Percentiles rank a stretch among this genome's conserved stretches.
phyloP scores from a whole-genome alignment of 2,113 vertebrate species.

The Thamnophis sirtalis region DNA sequence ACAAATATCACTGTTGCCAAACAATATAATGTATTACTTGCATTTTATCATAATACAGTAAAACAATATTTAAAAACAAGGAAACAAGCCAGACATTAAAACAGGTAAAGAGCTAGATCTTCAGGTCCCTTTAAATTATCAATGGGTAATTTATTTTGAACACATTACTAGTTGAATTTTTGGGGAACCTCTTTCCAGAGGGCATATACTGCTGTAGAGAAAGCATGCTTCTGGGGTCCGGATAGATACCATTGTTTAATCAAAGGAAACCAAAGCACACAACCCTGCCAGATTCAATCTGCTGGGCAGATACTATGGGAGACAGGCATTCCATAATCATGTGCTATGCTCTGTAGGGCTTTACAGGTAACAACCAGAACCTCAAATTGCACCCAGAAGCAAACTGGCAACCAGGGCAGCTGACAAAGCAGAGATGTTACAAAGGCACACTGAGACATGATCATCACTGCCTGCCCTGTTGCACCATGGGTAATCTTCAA shows the following conservation, averaged over 20 bases:
- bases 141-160: background rate
- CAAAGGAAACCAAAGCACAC: background rate
- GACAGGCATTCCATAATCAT: background rate
- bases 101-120: background rate
- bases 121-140: background rate
- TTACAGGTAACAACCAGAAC: background rate
- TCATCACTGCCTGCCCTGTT: background rate
- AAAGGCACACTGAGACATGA: background rate
- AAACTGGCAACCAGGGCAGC: background rate
- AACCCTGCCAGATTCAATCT: background rate
- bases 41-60: background rate
- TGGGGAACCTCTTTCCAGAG: background rate
- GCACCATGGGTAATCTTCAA: background rate
- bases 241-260: background rate
- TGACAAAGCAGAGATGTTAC: background rate
- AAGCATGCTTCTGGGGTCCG: background rate
- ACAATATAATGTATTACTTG: background rate
- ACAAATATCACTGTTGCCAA: background rate
- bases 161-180: background rate
- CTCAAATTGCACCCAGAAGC: background rate
- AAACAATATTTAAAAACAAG: background rate
- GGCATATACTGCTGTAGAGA: background rate
- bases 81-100: background rate
- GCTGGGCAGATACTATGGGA: background rate
- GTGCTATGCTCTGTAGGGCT: background rate